Evolutionary conservation across 2,113 vertebrate genomes (phyloP).

Genomic region (Prochilodus magdalenae): DNA sequence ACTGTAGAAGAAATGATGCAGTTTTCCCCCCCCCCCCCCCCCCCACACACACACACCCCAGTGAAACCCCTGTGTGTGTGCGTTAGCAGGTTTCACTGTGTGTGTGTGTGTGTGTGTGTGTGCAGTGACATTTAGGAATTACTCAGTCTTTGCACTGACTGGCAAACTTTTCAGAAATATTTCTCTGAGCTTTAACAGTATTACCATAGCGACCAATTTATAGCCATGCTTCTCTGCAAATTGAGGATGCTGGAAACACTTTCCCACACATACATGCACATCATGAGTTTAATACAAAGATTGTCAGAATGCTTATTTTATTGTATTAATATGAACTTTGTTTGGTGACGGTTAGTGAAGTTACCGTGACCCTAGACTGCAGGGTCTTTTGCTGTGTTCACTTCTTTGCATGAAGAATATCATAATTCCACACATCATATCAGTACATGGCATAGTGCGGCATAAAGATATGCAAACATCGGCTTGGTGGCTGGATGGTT

Average conservation of each 20-base stretch:
- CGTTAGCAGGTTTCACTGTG: constrained; percentile 19
- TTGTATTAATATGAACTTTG: not conserved
- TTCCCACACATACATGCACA: constrained; percentile 3
- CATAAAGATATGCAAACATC: no score
- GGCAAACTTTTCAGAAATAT: constrained; percentile 22
- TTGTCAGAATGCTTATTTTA: not conserved
- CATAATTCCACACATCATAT: no score
- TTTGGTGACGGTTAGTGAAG: no score
- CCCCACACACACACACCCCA: not conserved
- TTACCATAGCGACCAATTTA: constrained; percentile 41
- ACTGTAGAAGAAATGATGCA: no score
- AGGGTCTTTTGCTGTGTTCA: no score
- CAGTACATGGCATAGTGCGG: no score
- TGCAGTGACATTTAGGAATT: constrained; percentile 24
- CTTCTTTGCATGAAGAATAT: no score
- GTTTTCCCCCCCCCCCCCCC: no score
- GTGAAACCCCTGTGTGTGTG: not conserved
- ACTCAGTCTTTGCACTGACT: not conserved
- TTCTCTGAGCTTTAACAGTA: constrained; percentile 16
- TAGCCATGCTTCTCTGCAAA: constrained; percentile 41
- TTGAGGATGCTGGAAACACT: constrained; percentile 9
- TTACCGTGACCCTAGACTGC: no score
- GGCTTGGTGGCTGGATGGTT: no score
- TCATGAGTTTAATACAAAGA: not conserved
- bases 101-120: constrained; percentile 26